Evolutionary conservation across 2,888 invertebrate genomes (phyloP), one percentile per base, ranked within the genome.

Genomic region (Cabera pusaria): DNA sequence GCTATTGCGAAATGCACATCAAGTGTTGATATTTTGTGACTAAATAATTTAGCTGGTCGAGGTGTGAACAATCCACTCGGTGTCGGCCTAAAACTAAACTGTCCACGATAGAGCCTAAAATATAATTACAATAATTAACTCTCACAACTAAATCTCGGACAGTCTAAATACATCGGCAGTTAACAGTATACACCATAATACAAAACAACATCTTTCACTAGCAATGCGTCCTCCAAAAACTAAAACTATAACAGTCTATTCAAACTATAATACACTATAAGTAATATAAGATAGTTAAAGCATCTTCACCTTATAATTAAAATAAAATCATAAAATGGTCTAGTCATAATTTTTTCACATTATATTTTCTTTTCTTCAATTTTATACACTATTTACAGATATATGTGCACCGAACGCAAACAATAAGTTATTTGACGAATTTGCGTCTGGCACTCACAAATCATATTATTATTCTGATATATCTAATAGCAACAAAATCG

Each of bases 221-320:
- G 64, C 65, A 74, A 80, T 78, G 56, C 44, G 49, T 68, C 70
- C 63, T 62, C 69, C 74, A 58, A 70, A 67, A 83, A 83, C 79
- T 87, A 84, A 86, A 85, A 78, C 82, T 88, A 87, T 88, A 88
- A 88, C 88, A 88, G 88, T 88, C 88, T 86, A 83, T 88, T 82
- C 78, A 82, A 88, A 86, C 84, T 83, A 86, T 85, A 84, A 81
- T 87, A 88, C 83, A 82, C 75, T 77, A 77, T 81, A 81, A 76
- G 79, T 72, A 73, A 80, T 84, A 80, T 80, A 82, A 81, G 83
- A 86, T 87, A 88, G 87, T 88, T 88, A 88, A 88, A 88, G 88
- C 88, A 85, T 88, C 83, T 83, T 76, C 84, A 86, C 86, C 88
- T 86, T 85, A 87, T 61, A 80, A 66, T 87, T 83, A 77, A 85